phyloP scores from a whole-genome alignment of 2,113 vertebrate genomes.

The Aramus guarauna region DNA sequence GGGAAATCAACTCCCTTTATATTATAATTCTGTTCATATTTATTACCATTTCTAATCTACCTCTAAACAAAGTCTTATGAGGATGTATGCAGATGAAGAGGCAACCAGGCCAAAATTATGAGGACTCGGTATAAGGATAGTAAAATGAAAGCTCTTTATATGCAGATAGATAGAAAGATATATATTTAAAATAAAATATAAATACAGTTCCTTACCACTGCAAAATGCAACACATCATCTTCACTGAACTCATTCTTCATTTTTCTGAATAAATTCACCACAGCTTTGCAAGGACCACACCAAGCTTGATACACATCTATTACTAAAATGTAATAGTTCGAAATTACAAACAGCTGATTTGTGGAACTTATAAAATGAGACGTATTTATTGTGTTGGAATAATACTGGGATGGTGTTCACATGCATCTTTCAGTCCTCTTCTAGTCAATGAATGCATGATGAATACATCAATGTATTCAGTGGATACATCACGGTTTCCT shows the following conservation, averaged over 20 bases:
- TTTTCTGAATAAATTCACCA: slow-evolving; percentile 65
- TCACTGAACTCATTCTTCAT: slow-evolving; percentile 68
- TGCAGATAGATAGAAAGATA: background rate
- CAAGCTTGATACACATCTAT: slow-evolving; percentile 77
- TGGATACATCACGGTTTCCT: background rate
- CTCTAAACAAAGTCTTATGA: background rate
- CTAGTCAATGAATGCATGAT: background rate
- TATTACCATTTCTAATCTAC: background rate
- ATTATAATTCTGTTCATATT: background rate
- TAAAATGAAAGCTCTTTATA: background rate
- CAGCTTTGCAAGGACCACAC: slow-evolving; percentile 81
- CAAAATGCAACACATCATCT: slow-evolving; percentile 74
- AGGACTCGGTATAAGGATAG: background rate
- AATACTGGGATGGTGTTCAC: background rate
- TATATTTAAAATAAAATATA: background rate
- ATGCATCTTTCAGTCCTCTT: background rate
- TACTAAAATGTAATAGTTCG: slow-evolving; percentile 38
- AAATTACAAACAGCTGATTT: background rate
- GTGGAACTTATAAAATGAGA: background rate
- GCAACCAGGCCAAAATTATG: background rate
- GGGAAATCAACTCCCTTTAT: background rate
- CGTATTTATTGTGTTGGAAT: background rate
- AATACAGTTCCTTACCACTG: slow-evolving; percentile 55
- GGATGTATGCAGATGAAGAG: background rate
- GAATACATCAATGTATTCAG: background rate